Evolutionary conservation across 2,797 vertebrate species (phyloP).

Genomic region (Sebastes nivosus): DNA sequence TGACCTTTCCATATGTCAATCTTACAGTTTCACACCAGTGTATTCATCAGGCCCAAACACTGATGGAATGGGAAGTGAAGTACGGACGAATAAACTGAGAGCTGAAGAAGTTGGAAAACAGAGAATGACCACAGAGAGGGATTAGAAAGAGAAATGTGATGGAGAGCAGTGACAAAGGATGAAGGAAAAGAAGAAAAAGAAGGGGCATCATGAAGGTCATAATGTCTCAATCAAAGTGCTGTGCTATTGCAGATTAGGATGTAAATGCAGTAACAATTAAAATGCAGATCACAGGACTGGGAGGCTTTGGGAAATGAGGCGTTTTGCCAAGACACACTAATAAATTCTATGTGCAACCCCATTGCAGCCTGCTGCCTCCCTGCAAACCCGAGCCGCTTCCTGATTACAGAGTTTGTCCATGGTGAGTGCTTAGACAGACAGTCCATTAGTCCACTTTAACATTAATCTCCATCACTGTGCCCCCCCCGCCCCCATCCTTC

Average conservation of each 20-base stretch:
- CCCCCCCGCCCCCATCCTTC: background rate
- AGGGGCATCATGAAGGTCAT: slow-evolving; percentile 45
- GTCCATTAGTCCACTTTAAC: slow-evolving; percentile 72
- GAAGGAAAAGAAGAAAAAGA: background rate
- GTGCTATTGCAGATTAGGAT: slow-evolving; percentile 42
- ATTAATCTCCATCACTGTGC: slow-evolving; percentile 70
- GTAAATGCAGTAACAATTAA: slow-evolving; percentile 60
- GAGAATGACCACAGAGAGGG: background rate
- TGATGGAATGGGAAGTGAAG: background rate
- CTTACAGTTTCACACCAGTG: background rate
- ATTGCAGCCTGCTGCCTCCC: slow-evolving; percentile 45
- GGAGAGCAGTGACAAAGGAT: background rate
- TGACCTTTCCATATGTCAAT: slow-evolving; percentile 1
- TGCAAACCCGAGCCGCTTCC: slow-evolving; percentile 42
- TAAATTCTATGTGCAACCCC: slow-evolving; percentile 57
- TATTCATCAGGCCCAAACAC: background rate
- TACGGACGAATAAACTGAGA: background rate
- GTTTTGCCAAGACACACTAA: slow-evolving; percentile 57
- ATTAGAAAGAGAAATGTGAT: background rate
- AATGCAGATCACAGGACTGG: slow-evolving; percentile 66
- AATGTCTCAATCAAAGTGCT: slow-evolving; percentile 33
- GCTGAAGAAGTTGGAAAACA: background rate
- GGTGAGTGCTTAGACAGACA: slow-evolving; percentile 57
- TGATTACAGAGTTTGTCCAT: slow-evolving; percentile 66
- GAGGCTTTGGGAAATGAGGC: slow-evolving; percentile 62